phyloP scores from a whole-genome alignment of 2,113 vertebrate genomes.

The Cygnus buccinator region DNA sequence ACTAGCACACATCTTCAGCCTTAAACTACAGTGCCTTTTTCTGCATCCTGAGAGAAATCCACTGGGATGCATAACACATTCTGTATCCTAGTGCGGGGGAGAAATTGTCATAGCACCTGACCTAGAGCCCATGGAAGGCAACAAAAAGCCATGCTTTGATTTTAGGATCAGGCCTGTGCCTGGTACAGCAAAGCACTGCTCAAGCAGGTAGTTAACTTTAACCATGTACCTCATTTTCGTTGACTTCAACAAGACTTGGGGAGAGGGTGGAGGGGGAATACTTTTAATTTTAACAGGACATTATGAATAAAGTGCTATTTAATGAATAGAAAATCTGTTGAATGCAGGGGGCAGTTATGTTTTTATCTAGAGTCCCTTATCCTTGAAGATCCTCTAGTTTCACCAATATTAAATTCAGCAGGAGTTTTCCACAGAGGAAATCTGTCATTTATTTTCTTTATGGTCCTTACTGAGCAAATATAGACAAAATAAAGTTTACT shows the following conservation, averaged over 20 bases:
- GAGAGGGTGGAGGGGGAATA: background rate
- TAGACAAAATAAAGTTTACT: constrained; percentile 50
- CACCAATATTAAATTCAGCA: background rate
- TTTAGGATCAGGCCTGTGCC: background rate
- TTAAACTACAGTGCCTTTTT: background rate
- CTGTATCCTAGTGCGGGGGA: background rate
- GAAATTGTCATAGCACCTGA: background rate
- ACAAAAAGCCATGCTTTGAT: background rate
- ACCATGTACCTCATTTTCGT: background rate
- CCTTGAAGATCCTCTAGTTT: background rate
- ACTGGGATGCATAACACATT: background rate
- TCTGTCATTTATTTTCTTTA: constrained; percentile 45
- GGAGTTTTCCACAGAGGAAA: constrained; percentile 23
- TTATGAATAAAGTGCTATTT: background rate
- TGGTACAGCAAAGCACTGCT: background rate
- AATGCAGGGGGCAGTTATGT: background rate
- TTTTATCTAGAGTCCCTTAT: background rate
- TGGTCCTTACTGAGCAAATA: constrained; percentile 25
- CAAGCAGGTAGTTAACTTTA: background rate
- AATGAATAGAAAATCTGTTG: background rate
- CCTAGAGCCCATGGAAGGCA: background rate
- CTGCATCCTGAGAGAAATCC: background rate
- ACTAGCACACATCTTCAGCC: background rate
- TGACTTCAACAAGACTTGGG: background rate
- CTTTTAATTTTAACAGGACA: constrained; percentile 17